Evolutionary conservation across 2,888 invertebrate species (phyloP).

Genomic region (Odontocolon sp.): DNA sequence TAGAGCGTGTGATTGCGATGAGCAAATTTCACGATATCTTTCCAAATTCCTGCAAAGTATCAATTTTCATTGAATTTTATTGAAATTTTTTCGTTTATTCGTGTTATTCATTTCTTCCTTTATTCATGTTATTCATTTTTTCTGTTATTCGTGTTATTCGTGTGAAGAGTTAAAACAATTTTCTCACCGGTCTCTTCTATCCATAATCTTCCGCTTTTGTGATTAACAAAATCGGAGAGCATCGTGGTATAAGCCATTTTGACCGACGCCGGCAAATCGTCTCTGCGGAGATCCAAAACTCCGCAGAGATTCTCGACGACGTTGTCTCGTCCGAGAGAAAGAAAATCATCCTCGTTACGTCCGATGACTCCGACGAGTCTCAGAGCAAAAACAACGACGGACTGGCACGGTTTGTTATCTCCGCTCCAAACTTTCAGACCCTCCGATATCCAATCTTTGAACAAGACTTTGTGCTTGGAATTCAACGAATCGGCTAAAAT

Average conservation of each 20-base stretch:
- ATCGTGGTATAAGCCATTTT: slow-evolving; percentile 87
- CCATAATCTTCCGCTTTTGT: slow-evolving; percentile 86
- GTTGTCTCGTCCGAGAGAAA: slow-evolving; percentile 82
- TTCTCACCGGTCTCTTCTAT: slow-evolving; percentile 79
- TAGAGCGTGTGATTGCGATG: slow-evolving; percentile 87
- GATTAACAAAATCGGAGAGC: slow-evolving; percentile 83
- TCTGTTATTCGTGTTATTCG: too few relatives aligned
- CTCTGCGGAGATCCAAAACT: slow-evolving; percentile 73
- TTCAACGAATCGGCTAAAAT: slow-evolving; percentile 61
- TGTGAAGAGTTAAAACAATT: too few relatives aligned
- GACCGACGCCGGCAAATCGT: slow-evolving; percentile 83
- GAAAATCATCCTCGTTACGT: slow-evolving; percentile 84
- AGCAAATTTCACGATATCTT: slow-evolving; percentile 84
- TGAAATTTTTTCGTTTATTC: too few relatives aligned
- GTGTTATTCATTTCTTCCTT: too few relatives aligned
- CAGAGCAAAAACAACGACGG: slow-evolving; percentile 84
- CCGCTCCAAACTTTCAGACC: slow-evolving; percentile 72
- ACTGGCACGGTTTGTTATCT: slow-evolving; percentile 77
- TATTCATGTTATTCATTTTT: too few relatives aligned
- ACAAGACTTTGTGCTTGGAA: slow-evolving; percentile 60
- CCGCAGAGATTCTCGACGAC: slow-evolving; percentile 77
- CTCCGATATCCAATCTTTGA: slow-evolving; percentile 72
- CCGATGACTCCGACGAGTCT: slow-evolving; percentile 85
- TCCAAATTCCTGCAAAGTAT: slow-evolving; percentile 83
- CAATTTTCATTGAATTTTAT: slow-evolving; percentile 4